Evolutionary conservation across 92 coral and sea anemone genomes (phyloP).

Genomic region (Palythoa heliodiscus): DNA sequence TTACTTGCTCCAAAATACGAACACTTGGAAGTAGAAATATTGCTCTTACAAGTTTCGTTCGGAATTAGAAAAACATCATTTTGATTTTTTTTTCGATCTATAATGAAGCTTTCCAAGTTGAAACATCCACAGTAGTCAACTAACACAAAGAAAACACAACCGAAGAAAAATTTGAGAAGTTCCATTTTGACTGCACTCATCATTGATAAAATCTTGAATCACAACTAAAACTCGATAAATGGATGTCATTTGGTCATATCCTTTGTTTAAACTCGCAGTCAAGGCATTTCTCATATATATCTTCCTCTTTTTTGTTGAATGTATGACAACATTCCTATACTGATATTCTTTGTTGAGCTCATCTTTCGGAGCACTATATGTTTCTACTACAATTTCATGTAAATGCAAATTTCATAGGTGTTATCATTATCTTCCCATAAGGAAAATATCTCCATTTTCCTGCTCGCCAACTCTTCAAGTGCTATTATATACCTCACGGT

Average conservation of each 20-base stretch:
- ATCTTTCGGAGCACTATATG: too few relatives aligned
- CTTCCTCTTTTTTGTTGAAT: too few relatives aligned
- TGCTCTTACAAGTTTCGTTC: neutral
- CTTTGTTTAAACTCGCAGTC: neutral
- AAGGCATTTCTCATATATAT: too few relatives aligned
- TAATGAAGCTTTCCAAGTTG: neutral
- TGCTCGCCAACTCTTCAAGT: neutral
- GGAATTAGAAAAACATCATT: conserved; percentile 1
- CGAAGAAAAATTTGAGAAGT: neutral
- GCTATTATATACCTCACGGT: neutral
- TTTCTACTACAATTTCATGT: neutral
- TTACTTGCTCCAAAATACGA: neutral
- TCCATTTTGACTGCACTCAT: neutral
- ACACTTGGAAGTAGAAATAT: neutral
- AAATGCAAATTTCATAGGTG: neutral
- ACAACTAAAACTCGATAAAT: neutral
- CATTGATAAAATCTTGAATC: neutral
- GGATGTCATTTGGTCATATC: neutral
- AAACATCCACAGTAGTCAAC: neutral
- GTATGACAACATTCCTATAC: too few relatives aligned
- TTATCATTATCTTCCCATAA: neutral
- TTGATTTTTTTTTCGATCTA: neutral
- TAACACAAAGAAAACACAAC: neutral
- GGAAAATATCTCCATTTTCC: neutral
- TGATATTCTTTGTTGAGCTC: too few relatives aligned